Base-by-base conservation (phyloP, 1,140 invertebrate species). In the Tetramorium simillimum region DNA sequence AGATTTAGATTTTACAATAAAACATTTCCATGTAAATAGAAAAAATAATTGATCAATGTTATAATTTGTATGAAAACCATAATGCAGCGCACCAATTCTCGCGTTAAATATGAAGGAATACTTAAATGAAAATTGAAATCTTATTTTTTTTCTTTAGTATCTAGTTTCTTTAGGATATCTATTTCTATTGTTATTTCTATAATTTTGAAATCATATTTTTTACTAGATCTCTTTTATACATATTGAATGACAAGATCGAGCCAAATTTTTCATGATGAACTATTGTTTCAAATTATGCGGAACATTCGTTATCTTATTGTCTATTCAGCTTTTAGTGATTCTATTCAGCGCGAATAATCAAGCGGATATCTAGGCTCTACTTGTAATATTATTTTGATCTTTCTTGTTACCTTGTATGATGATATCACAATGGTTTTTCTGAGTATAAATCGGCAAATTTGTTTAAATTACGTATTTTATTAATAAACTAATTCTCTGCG, bases 1-100 rank as follows among this genome's bases (percentile, higher is more conserved):
- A 24, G 14, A 84, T 60, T 14, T 84, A 60, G 16, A 2, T 73
- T 84, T 84, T 75, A 53, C 33, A 62, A 84, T 73, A 84, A 84
- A 82, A 46, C 5, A 82, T 82, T 80, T 80, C 10, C 37, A 82
- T 18, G 46, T 56, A 62, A 60, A 37, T 73, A 0, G 16, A 21
- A 3, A 46, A 60, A 60, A 46, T 46, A 33, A 73, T 58, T 46
- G 0, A 58, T 56, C 4, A 51, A 80, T 53, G 70, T 81, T 70
- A 28, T 53, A 70, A 43, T 12, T 75, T 21, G 0, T 43, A 4
- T 75, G 21, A 9, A 56, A 69, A 16, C 18, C 12, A 12, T 21
- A 67, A 67, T 49, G 14, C 21, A 69, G 14, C 5, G 21, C n/a
- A 12, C 12, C n/a, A 46, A 33, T 5, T 67, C 12, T 46, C 10